Percentiles rank a stretch among this genome's conserved stretches.
phyloP scores from a whole-genome alignment of 2,797 vertebrate genomes.

The Petrocephalus schoutedeni region DNA sequence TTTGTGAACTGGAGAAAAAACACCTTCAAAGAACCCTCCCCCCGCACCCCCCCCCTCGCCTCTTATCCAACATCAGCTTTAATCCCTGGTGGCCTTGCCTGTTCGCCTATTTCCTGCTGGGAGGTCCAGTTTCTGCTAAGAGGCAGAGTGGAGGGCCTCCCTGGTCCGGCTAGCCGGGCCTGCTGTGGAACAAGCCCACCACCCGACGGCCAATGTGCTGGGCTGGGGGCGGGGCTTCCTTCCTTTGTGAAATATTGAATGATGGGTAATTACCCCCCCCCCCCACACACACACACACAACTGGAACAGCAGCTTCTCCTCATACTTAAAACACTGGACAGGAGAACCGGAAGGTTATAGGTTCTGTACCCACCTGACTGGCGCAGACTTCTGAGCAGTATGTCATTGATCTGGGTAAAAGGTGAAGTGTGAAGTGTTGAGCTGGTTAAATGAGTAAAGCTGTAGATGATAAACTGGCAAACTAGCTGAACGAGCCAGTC shows the following conservation, averaged over 20 bases:
- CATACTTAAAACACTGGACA: not conserved
- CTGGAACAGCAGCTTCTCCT: not conserved
- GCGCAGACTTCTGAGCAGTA: not conserved
- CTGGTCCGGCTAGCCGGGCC: not conserved
- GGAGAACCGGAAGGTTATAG: not conserved
- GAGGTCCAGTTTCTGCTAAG: not conserved
- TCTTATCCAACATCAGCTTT: not conserved
- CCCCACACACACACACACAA: not conserved
- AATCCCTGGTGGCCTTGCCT: not conserved
- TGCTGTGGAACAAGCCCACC: not conserved
- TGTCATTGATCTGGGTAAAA: not conserved
- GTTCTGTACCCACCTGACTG: not conserved
- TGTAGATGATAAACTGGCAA: not conserved
- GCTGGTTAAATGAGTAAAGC: not conserved
- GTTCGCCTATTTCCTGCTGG: not conserved
- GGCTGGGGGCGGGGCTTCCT: not conserved
- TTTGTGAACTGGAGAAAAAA: not conserved
- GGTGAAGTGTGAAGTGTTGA: not conserved
- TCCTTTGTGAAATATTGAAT: not conserved
- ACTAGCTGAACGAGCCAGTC: not conserved
- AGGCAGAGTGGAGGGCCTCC: not conserved
- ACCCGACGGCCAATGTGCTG: not conserved
- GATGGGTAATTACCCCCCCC: not conserved
- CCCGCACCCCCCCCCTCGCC: not conserved
- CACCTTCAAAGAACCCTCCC: not conserved